Evolutionary conservation across 2,888 invertebrate species (phyloP), one percentile per base, ranked within the genome.

Genomic region (Erannis defoliaria): DNA sequence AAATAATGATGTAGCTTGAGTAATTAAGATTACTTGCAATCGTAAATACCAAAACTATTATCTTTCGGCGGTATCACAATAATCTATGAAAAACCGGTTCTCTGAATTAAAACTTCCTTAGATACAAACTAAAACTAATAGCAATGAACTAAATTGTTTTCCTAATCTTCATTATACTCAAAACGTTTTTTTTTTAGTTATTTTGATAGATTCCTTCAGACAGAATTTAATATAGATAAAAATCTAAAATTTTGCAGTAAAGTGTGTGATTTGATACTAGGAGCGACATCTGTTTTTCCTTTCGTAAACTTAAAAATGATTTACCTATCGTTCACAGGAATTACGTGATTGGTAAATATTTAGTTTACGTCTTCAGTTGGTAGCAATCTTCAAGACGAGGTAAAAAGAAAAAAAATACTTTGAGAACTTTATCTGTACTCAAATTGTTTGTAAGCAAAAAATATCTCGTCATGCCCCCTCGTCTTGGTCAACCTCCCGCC

Each of bases 221-320:
- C 14, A 14, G 5, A 37, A 37, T 14, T 6, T 14, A 14, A 14
- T 14, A n/a, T 37, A 16, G 8, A 6, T 0, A 26, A 14, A 5
- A 6, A 6, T 16, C 1, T 37, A 42, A 21, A 42, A 12, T 8
- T 18, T 12, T 43, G 14, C 26, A 26, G 26, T 26, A 26, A 26
- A 26, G n/a, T 26, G 26, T 14, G 8, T 1, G 8, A 14, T 55
- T 64, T 33, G 26, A 35, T 42, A 71, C 68, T 23, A 21, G 50
- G 74, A 67, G 56, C 72, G 78, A 68, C 80, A 81, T 81, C 82
- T 80, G 51, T 66, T 62, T 42, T 29, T n/a, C 1, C 10, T n/a
- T 26, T 26, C 9, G 14, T 26, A n/a, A 43, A 43, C 16, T 26
- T n/a, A 1, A 1, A 23, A n/a, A 14, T n/a, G 4, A 3, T 40